A percentile compares a stretch with the other conserved stretches of the same genome.
Evolutionary conservation across 2,113 vertebrate genomes (phyloP).

Genomic region (Chlamydotis undulata): DNA sequence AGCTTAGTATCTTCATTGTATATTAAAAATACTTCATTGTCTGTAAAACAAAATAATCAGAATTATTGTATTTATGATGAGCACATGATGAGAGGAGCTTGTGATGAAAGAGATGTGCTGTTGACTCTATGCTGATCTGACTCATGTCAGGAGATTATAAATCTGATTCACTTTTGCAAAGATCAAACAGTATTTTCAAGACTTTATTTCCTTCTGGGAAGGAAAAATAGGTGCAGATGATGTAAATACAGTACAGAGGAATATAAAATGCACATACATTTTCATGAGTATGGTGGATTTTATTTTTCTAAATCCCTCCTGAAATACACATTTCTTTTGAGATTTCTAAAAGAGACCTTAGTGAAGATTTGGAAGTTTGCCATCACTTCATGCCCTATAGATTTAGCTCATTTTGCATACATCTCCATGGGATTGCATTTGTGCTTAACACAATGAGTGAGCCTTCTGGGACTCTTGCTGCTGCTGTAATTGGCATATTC

Average conservation of each 20-base stretch:
- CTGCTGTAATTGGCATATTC: background rate
- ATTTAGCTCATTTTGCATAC: background rate
- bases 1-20: conserved; percentile 83
- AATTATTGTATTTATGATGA: background rate
- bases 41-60: conserved; percentile 68
- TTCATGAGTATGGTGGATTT: background rate
- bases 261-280: background rate
- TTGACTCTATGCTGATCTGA: background rate
- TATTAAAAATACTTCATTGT: conserved; percentile 83
- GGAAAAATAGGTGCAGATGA: background rate
- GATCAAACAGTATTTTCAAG: background rate
- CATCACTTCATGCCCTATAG: background rate
- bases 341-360: background rate
- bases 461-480: background rate
- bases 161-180: background rate
- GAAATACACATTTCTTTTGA: background rate
- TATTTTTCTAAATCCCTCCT: background rate
- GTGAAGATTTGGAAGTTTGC: background rate
- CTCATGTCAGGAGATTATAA: background rate
- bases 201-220: background rate
- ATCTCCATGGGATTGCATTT: background rate
- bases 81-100: background rate
- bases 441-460: background rate
- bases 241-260: background rate
- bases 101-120: background rate